Percentiles rank a stretch among this genome's conserved stretches.
These are phyloP conservation scores for Cordilura impudica DNA, from an alignment of 2,888 invertebrate species.

Conservation along the genomic window DNA sequence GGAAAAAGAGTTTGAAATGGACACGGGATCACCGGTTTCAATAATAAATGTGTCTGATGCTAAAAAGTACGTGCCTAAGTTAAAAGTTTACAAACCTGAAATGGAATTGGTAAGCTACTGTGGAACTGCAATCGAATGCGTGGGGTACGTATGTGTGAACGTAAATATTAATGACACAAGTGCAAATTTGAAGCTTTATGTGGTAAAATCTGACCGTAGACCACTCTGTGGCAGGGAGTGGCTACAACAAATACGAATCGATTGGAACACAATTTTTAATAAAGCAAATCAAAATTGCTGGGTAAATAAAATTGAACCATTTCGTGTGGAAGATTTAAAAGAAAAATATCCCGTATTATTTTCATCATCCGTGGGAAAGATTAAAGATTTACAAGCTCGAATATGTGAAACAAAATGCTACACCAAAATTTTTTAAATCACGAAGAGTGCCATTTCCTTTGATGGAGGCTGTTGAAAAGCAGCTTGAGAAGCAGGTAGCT, in stretches of 20 bases:
- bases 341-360: neutral
- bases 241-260: slow-evolving; percentile 8
- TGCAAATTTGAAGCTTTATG: neutral
- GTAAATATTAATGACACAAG: neutral
- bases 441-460: neutral
- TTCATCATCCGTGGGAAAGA: neutral
- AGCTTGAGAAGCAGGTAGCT: neutral
- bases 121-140: too few relatives aligned
- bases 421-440: neutral
- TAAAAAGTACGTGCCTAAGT: too few relatives aligned
- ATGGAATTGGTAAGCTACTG: too few relatives aligned
- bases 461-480: neutral
- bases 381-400: too few relatives aligned
- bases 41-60: slow-evolving; percentile 22
- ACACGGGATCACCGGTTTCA: slow-evolving; percentile 28
- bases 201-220: slow-evolving; percentile 8
- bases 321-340: neutral
- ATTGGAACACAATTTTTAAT: slow-evolving; percentile 2
- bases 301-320: neutral
- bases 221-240: slow-evolving; percentile 15
- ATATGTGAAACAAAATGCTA: neutral
- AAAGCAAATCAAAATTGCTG: neutral
- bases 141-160: slow-evolving; percentile 24
- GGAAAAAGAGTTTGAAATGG: slow-evolving; percentile 29
- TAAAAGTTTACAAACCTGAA: too few relatives aligned